Conservation (phyloP, 1,140 invertebrate species). For the Anoplophora glabripennis region DNA sequence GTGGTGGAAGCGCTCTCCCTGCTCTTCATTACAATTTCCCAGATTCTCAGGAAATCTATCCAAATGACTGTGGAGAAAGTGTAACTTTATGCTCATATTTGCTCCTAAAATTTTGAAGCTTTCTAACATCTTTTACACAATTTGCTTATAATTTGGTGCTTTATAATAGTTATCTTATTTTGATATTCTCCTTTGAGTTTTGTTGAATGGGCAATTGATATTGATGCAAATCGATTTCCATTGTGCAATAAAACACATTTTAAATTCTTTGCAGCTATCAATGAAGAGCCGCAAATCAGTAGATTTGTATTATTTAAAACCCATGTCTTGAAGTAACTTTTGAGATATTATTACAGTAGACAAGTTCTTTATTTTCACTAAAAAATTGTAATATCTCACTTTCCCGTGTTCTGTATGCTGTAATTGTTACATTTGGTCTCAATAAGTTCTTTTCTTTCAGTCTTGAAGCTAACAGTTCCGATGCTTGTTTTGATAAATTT, state of each 20-base stretch:
- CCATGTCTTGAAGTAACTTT: too few relatives aligned
- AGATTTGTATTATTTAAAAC: too few relatives aligned
- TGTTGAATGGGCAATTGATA: constrained; percentile 41
- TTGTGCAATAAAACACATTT: constrained; percentile 48
- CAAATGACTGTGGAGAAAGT: constrained; percentile 24
- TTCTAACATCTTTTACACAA: constrained; percentile 26
- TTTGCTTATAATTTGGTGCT: constrained; percentile 23
- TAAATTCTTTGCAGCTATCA: constrained; percentile 41
- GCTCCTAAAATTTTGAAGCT: constrained; percentile 26
- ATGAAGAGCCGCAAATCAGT: constrained; percentile 27
- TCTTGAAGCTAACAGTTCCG: too few relatives aligned
- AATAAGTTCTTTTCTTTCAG: neutral
- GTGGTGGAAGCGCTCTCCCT: constrained; percentile 41
- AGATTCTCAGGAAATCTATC: constrained; percentile 27
- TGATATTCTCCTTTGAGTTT: constrained; percentile 44
- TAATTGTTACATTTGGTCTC: neutral
- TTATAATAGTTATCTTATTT: constrained; percentile 32
- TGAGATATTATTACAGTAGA: neutral
- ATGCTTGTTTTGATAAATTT: constrained; percentile 9
- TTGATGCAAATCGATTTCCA: constrained; percentile 42
- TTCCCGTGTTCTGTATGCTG: constrained; percentile 1
- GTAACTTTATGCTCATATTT: constrained; percentile 34
- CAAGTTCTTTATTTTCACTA: neutral
- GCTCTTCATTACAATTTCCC: constrained; percentile 26
- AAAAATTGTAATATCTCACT: neutral